Conservation (phyloP, 2,797 vertebrate species). For the Myoxocephalus aenaeus region DNA sequence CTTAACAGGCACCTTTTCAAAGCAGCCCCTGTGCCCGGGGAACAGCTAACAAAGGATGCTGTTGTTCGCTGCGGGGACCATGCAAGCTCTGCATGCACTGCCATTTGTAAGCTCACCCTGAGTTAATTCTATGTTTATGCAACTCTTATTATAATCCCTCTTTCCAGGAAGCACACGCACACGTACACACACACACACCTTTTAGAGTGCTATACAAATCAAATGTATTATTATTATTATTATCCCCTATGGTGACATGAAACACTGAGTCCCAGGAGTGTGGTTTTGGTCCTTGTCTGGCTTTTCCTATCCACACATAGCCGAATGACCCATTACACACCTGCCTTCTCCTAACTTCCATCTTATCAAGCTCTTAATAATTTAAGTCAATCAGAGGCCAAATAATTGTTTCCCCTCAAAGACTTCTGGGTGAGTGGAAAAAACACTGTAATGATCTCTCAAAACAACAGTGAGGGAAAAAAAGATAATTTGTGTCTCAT, state of each 20-base stretch:
- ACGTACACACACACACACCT: slow-evolving; percentile 13
- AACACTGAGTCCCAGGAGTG: slow-evolving; percentile 35
- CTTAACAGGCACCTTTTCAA: slow-evolving; percentile 55
- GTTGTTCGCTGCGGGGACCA: slow-evolving; percentile 61
- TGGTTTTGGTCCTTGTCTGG: slow-evolving; percentile 36
- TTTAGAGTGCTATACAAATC: too few species aligned
- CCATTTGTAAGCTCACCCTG: slow-evolving; percentile 57
- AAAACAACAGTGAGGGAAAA: slow-evolving; percentile 55
- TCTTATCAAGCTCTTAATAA: slow-evolving; percentile 58
- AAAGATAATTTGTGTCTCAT: slow-evolving; percentile 23
- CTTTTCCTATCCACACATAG: slow-evolving; percentile 22
- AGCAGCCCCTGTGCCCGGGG: slow-evolving; percentile 35
- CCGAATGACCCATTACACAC: slow-evolving; percentile 42
- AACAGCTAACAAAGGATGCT: slow-evolving; percentile 72
- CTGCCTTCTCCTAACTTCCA: slow-evolving; percentile 38
- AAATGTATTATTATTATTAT: too few species aligned
- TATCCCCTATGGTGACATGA: slow-evolving; percentile 23
- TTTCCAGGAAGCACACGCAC: slow-evolving; percentile 43
- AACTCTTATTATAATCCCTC: slow-evolving; percentile 59
- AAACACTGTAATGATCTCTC: slow-evolving; percentile 49
- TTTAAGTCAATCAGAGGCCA: slow-evolving; percentile 40
- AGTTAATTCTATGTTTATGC: slow-evolving; percentile 68
- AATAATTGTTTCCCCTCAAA: slow-evolving; percentile 49
- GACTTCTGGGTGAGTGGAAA: slow-evolving; percentile 63
- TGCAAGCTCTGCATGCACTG: slow-evolving; percentile 47